Conservation (phyloP, 2,888 invertebrate species). For the Halocaridina rubra region DNA sequence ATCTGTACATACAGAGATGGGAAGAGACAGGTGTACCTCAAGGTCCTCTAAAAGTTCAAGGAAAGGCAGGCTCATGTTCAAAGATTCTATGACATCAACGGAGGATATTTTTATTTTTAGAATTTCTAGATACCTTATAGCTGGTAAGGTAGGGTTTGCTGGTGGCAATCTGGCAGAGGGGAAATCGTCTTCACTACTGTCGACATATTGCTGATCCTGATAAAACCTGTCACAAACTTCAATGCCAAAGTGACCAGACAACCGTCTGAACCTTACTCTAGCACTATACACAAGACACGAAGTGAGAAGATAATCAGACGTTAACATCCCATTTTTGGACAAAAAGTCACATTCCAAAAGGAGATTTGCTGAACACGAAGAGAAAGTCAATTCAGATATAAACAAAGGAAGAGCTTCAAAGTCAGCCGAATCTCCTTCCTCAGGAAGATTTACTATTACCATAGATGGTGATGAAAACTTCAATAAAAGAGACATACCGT, state of each 20-base stretch:
- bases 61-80: background rate
- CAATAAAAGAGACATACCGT: background rate
- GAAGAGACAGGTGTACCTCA: constrained; percentile 13
- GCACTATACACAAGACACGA: background rate
- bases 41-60: constrained; percentile 13
- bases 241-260: constrained; percentile 2
- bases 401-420: background rate
- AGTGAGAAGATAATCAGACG: constrained; percentile 4
- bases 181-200: constrained; percentile 5
- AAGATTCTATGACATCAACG: background rate
- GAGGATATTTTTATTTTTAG: constrained; percentile 3
- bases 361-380: constrained; percentile 9
- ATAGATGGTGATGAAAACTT: background rate
- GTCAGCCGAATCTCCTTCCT: background rate
- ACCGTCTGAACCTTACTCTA: background rate
- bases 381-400: background rate
- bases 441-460: background rate
- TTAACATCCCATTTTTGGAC: background rate
- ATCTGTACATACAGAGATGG: background rate
- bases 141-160: background rate
- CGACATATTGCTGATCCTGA: background rate
- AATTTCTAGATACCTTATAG: constrained; percentile 2
- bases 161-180: background rate
- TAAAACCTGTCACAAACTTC: background rate
- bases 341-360: background rate